Conservation (phyloP, 2,797 vertebrate species). For the Schizothorax lantsangensis region DNA sequence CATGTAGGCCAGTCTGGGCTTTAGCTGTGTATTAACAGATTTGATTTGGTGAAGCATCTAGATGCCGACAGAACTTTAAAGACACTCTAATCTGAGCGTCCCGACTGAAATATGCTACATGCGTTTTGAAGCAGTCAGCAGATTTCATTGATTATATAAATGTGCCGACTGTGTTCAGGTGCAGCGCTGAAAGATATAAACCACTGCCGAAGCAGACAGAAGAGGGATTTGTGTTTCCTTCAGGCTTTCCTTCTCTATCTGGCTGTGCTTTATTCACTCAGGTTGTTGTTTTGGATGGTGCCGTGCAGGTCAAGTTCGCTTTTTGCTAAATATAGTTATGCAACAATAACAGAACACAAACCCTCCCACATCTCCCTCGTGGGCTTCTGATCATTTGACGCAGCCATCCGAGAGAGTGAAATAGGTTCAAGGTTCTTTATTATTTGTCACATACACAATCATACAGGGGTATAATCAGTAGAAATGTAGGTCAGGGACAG, state of each 20-base stretch:
- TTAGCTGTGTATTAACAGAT: constrained; percentile 73
- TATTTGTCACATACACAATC: too few relatives aligned
- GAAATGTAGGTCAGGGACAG: too few relatives aligned
- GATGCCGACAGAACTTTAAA: constrained; percentile 45
- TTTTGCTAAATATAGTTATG: constrained; percentile 60
- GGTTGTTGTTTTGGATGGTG: constrained; percentile 20
- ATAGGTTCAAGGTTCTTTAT: too few relatives aligned
- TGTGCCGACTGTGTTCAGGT: constrained; percentile 51
- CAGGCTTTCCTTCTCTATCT: constrained; percentile 15
- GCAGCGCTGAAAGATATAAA: constrained; percentile 35
- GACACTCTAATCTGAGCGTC: constrained; percentile 36
- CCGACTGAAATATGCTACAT: not conserved
- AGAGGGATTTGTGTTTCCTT: constrained; percentile 36
- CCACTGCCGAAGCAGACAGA: constrained; percentile 22
- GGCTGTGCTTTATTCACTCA: constrained; percentile 22
- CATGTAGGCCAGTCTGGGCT: constrained; percentile 64
- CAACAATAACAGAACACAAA: constrained; percentile 53
- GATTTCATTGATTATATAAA: constrained; percentile 61
- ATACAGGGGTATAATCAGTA: too few relatives aligned
- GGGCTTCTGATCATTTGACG: constrained; percentile 37
- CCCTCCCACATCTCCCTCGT: constrained; percentile 23
- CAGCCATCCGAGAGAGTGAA: not conserved
- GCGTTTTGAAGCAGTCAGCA: constrained; percentile 22
- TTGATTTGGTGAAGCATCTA: constrained; percentile 54
- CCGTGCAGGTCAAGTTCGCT: constrained; percentile 37